Evolutionary conservation across 2,113 vertebrate species (phyloP), one percentile per base, ranked within the genome.

Genomic region (Sinocyclocheilus anophthalmus): DNA sequence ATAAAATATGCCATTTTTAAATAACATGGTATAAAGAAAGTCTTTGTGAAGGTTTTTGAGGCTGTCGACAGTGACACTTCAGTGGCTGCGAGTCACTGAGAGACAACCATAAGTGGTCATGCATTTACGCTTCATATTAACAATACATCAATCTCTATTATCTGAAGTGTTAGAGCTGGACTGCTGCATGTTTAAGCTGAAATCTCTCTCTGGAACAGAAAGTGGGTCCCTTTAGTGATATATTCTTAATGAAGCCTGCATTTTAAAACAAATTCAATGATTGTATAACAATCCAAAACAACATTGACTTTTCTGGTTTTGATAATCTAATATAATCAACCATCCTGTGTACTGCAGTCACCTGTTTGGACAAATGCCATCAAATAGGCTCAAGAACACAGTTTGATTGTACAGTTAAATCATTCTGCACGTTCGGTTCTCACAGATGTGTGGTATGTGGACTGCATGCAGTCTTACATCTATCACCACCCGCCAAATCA

Each of bases 21-120:
- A 59, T 22, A 9, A 18, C 5, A 55, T 55, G 14, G 45, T 48
- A 45, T 42, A 42, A 42, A 42, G 42, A 9, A 42, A 42, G 0
- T 76, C 42, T 75, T 75, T 48, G 39, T 42, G 72, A 75, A 76
- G 13, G 42, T 24, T 50, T 76, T 76, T 76, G 45, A 76, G 75
- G 14, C 48, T 76, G 48, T 30, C 4, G 22, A n/a, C 45, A 76
- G 73, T 76, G 42, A 50, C 6, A 50, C 42, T 50, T 76, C 2
- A 0, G n/a, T 14, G 42, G 42, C 24, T 30, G 75, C 3, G n/a
- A 53, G n/a, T 39, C 39, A 45, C 45, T 45, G 0, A 45, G 11
- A 48, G 45, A 5, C 13, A 76, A 53, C 48, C 48, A 53, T 7
- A 76, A 76, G 45, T 18, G 76, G 37, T 65, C 76, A 12, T 78